phyloP scores from a whole-genome alignment of 1,140 invertebrate species.

The Limonius californicus region DNA sequence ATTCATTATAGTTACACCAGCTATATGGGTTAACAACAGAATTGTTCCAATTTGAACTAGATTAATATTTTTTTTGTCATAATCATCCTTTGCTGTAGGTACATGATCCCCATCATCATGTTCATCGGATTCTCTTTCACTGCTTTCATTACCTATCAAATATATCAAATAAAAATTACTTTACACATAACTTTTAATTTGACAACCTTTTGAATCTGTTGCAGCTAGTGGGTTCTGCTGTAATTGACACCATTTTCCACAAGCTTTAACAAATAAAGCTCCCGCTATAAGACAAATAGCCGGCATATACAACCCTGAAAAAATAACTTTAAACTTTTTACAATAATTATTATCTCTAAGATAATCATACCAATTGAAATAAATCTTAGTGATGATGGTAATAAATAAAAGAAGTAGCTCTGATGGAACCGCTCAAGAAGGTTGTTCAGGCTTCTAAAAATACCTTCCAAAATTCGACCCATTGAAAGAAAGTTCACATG shows the following conservation, averaged over 20 bases:
- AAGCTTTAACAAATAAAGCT: conserved; percentile 72
- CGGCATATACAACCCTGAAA: conserved; percentile 84
- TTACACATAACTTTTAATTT: too few relatives aligned
- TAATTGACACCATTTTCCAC: conserved; percentile 64
- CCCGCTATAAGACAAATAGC: conserved; percentile 74
- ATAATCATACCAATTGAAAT: conserved; percentile 66
- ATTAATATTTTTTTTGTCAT: conserved; percentile 14
- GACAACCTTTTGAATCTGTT: not conserved
- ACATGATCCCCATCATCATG: not conserved
- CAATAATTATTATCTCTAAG: too few relatives aligned
- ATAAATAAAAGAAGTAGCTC: conserved; percentile 96
- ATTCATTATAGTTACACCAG: conserved; percentile 33
- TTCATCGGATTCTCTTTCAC: not conserved
- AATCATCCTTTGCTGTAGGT: not conserved
- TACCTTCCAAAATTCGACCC: conserved; percentile 80
- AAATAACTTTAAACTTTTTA: too few relatives aligned
- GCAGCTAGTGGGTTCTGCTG: conserved; percentile 27
- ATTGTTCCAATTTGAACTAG: conserved; percentile 30
- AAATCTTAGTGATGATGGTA: conserved; percentile 85
- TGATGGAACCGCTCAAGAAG: conserved; percentile 95
- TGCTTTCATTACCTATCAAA: not conserved
- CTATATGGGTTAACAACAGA: conserved; percentile 35
- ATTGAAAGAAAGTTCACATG: conserved; percentile 50
- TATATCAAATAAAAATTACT: too few relatives aligned
- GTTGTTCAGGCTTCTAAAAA: conserved; percentile 92